Conservation (phyloP, 2,888 invertebrate genomes). For the Drosophila neotestacea region DNA sequence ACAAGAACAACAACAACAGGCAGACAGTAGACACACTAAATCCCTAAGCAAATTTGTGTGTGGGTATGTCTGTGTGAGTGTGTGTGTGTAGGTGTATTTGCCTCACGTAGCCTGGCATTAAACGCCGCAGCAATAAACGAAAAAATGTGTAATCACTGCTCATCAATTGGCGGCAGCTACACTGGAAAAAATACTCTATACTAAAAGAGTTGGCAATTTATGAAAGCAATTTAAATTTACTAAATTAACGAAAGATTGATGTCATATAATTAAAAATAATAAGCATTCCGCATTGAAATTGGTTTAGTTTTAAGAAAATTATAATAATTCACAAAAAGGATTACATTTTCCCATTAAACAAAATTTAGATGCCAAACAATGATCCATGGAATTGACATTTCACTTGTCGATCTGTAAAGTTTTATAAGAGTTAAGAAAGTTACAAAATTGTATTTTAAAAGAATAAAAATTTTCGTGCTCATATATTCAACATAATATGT, state of each 20-base stretch:
- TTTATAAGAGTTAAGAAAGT: background rate
- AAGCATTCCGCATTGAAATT: background rate
- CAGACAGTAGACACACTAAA: slow-evolving; percentile 15
- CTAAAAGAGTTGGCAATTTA: background rate
- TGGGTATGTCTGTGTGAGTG: slow-evolving; percentile 9
- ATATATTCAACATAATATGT: background rate
- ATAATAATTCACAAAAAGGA: no score
- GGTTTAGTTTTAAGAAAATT: no score
- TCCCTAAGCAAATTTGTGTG: slow-evolving; percentile 34
- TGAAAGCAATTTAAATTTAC: background rate
- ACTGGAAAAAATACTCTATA: slow-evolving; percentile 37
- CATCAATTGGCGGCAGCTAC: slow-evolving; percentile 62
- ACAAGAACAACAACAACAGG: slow-evolving; percentile 11
- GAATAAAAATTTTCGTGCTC: background rate
- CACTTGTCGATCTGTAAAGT: background rate
- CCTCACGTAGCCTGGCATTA: slow-evolving; percentile 61
- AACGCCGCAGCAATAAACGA: slow-evolving; percentile 50
- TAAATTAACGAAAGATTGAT: background rate
- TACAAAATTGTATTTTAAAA: background rate
- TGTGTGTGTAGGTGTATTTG: slow-evolving; percentile 15
- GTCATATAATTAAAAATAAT: background rate
- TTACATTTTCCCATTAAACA: background rate
- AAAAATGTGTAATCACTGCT: slow-evolving; percentile 74
- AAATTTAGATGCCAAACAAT: background rate
- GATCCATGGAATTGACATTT: background rate